A percentile compares a stretch with the other conserved stretches of the same genome.
Evolutionary conservation across 2,113 vertebrate species (phyloP).

Genomic region (Tyto alba): DNA sequence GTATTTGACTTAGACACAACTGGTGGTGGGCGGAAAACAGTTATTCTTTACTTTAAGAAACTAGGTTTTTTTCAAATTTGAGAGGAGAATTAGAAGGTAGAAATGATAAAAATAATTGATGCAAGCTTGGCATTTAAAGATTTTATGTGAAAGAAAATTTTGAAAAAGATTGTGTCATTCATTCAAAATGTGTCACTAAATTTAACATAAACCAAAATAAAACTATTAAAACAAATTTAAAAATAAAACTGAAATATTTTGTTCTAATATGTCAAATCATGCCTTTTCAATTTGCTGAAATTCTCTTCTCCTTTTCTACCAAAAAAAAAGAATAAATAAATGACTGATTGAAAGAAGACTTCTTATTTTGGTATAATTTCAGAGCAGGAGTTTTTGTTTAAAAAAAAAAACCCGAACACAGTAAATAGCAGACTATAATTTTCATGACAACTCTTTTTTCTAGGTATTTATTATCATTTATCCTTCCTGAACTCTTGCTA

Average conservation of each 20-base stretch:
- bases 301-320: not conserved
- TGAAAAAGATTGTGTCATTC: not conserved
- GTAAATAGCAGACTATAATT: not conserved
- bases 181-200: not conserved
- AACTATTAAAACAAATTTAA: not conserved
- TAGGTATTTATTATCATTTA: not conserved
- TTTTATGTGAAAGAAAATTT: not conserved
- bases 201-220: not conserved
- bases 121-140: not conserved
- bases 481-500: not conserved
- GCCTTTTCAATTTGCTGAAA: not conserved
- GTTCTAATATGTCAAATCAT: not conserved
- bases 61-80: not conserved
- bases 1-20: not conserved
- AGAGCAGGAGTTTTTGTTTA: not conserved
- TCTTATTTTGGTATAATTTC: not conserved
- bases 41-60: not conserved
- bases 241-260: not conserved
- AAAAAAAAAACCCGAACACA: not conserved
- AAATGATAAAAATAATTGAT: not conserved
- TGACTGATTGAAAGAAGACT: not conserved
- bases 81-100: not conserved
- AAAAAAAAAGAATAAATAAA: not conserved
- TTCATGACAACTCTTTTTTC: not conserved
- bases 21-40: not conserved